Conservation (phyloP, 1,140 invertebrate genomes). For the Parasteatoda tepidariorum region DNA sequence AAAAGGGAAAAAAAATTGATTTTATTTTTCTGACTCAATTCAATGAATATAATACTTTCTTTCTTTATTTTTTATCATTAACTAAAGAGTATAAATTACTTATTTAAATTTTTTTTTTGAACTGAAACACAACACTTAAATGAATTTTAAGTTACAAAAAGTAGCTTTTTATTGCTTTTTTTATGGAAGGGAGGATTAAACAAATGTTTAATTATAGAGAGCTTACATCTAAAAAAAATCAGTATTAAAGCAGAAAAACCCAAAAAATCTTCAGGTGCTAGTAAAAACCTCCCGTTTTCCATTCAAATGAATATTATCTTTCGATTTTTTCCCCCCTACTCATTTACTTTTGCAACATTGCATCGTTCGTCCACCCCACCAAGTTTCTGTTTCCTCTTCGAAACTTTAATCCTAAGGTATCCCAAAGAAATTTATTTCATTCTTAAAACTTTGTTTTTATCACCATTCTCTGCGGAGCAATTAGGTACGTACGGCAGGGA, state of each 20-base stretch:
- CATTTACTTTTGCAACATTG: not conserved
- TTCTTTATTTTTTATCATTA: too few species aligned
- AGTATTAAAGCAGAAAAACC: not conserved
- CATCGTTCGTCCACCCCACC: not conserved
- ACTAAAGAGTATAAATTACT: not conserved
- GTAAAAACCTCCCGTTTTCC: not conserved
- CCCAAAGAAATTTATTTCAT: slow-evolving; percentile 41
- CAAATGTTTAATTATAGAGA: not conserved
- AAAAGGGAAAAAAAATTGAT: too few species aligned
- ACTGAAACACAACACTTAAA: not conserved
- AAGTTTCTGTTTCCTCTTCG: slow-evolving; percentile 7
- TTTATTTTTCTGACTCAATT: too few species aligned
- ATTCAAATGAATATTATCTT: not conserved
- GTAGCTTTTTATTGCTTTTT: not conserved
- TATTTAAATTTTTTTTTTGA: not conserved
- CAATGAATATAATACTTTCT: too few species aligned
- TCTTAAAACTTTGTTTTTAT: slow-evolving; percentile 55
- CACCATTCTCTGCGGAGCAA: slow-evolving; percentile 48
- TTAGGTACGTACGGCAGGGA: slow-evolving; percentile 14
- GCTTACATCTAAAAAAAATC: not conserved
- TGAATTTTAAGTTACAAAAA: not conserved
- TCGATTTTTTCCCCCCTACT: not conserved
- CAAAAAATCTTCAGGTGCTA: slow-evolving; percentile 27
- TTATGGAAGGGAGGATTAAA: not conserved
- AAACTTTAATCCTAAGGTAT: slow-evolving; percentile 18